Evolutionary conservation across 2,888 invertebrate species (phyloP), one percentile per base, ranked within the genome.

Genomic region (Eupithecia subumbrata): DNA sequence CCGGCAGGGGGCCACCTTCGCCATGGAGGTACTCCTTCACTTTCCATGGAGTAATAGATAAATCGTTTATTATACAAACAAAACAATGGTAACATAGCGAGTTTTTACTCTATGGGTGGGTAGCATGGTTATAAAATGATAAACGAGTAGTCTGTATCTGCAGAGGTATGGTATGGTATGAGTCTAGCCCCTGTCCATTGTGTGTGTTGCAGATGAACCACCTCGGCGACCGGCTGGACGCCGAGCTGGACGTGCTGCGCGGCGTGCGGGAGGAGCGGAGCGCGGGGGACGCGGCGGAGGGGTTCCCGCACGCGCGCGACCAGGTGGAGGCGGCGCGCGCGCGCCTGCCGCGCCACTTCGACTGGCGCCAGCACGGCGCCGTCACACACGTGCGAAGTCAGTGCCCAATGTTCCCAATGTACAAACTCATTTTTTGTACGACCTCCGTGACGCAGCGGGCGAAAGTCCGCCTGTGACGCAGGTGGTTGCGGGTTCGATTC

Each of bases 331-430:
- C 79, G 11, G 77, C 84, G 64, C 85, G 84, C 37, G 80, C 79
- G 25, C 81, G 83, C n/a, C 85, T 93, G 83, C 91, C 91, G 16
- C 82, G 84, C 11, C 80, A 74, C 40, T 94, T 93, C 83, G 93
- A 94, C 83, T 94, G 94, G 94, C 85, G 94, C 45, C 79, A 85
- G 67, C 85, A 80, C 30, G 94, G 93, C 30, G 94, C 83, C 69
- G 94, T 94, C 76, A 87, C 94, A 0, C 87, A 86, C 25, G 93
- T 93, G 63, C 86, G 67, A 14, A 67, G 67, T 67, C 7, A 22
- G 40, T 67, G 4, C 11, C 56, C 45, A 45, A 16, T 45, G 45
- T 43, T 12, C 16, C 14, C 5, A 16, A 40, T 40, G 40, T 11
- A n/a, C n/a, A n/a, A n/a, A n/a, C n/a, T n/a, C n/a, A n/a, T n/a